These are phyloP conservation scores for Bucco capensis DNA, from an alignment of 2,113 vertebrate genomes.

Conservation along the genomic window DNA sequence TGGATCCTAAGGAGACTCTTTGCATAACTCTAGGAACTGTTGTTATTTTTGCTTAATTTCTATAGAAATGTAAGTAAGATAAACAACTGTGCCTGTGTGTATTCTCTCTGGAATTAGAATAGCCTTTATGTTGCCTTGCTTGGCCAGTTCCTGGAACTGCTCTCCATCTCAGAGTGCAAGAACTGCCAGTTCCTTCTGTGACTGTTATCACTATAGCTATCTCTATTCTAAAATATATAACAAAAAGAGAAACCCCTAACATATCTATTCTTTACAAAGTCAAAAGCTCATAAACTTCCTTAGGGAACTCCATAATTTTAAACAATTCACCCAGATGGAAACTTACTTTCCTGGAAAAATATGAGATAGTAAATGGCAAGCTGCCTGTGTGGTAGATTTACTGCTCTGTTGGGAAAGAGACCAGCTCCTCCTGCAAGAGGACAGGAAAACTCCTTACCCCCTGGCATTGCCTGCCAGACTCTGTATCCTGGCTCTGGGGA, in stretches of 20 bases:
- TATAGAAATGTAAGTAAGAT: background rate
- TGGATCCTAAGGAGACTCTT: background rate
- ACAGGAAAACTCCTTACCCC: background rate
- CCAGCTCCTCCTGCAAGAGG: background rate
- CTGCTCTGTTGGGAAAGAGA: background rate
- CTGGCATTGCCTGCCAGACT: accelerated
- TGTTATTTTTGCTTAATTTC: background rate
- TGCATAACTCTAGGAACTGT: background rate
- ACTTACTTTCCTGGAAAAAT: background rate
- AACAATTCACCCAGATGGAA: background rate
- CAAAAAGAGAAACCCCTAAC: background rate
- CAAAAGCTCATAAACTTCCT: background rate
- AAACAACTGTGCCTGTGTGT: background rate
- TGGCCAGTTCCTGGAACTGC: conserved; percentile 24
- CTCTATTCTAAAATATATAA: background rate
- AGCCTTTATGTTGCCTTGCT: background rate
- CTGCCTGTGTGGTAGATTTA: background rate
- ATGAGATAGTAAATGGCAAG: background rate
- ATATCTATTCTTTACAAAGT: background rate
- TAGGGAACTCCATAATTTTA: background rate
- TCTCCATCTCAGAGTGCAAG: background rate
- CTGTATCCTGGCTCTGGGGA: background rate
- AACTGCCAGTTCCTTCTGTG: background rate
- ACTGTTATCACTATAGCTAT: background rate
- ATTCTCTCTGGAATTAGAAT: background rate